These are phyloP conservation scores for Nephotettix cincticeps DNA, from an alignment of 1,140 invertebrate genomes.

Conservation along the genomic window DNA sequence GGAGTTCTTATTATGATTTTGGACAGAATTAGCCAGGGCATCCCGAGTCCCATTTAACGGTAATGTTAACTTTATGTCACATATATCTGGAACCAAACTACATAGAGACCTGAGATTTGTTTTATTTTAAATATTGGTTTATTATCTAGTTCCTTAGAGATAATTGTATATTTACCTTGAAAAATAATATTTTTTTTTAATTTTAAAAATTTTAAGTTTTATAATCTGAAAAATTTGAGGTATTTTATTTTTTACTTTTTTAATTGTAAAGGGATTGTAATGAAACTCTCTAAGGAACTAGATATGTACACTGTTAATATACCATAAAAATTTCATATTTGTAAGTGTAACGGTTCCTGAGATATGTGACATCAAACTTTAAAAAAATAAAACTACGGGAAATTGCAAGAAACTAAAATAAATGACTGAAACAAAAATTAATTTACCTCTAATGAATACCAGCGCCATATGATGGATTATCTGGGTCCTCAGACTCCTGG, in stretches of 20 bases:
- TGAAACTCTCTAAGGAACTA: slow-evolving; percentile 6
- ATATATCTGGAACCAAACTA: slow-evolving; percentile 1
- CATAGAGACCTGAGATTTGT: background rate
- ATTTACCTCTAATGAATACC: slow-evolving; percentile 9
- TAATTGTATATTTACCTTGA: background rate
- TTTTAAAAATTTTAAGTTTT: background rate
- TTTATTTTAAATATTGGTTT: background rate
- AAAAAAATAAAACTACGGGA: background rate
- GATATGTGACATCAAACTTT: slow-evolving; percentile 1
- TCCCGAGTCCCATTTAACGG: background rate
- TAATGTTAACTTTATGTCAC: slow-evolving; percentile 2
- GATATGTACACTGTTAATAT: background rate
- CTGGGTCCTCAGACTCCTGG: slow-evolving; percentile 16
- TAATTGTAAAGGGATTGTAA: background rate
- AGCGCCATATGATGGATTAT: slow-evolving; percentile 13
- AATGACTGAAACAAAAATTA: background rate
- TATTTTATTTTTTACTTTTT: background rate
- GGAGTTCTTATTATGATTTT: too few relatives aligned
- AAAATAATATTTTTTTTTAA: slow-evolving; percentile 3
- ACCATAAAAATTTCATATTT: background rate
- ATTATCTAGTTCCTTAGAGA: background rate
- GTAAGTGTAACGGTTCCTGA: slow-evolving; percentile 1
- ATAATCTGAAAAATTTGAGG: too few relatives aligned
- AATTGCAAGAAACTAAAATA: background rate
- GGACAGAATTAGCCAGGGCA: background rate